Base-by-base conservation (phyloP, 2,888 invertebrate genomes). In the Campopleginae sp. region DNA sequence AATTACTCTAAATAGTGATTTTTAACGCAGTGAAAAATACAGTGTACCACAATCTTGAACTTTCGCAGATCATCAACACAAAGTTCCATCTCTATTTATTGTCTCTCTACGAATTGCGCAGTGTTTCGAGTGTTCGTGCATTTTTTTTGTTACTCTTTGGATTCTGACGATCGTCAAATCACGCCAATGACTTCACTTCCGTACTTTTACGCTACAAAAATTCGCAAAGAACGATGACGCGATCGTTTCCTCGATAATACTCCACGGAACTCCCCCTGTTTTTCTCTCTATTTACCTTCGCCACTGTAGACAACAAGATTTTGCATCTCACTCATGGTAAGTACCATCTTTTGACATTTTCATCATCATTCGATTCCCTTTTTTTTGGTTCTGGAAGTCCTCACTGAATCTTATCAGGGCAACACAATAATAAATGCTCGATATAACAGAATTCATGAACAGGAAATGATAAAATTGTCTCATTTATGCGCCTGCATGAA, bases 261-360 rank as follows among this genome's bases (percentile, higher is more conserved):
- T 63, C 38, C 27, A 63, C 46, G 33, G 5, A 51, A 58, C 17
- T 10, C 1, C 19, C 44, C n/a, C 14, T 23, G 23, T 68, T 63
- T 61, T 33, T 31, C 44, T 66, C 46, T 14, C 19, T 46, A 54
- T 66, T 63, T 72, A 51, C 58, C 19, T 51, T 44, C 31, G 33
- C 54, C 31, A 58, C 12, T 23, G 61, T 44, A 44, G 19, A 58
- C 44, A 68, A 51, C 42, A 63, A 68, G 44, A 70, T 27, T 63
- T 44, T 44, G 27, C 17, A 74, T 63, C 51, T 33, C 61, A 82
- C 82, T 74, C 76, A 85, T 85, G 85, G 85, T 76, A 46, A 85
- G 82, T 54, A 6, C 58, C 27, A 12, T 6, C 7, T 58, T 61
- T 23, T 58, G 17, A 42, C n/a, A 61, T 48, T n/a, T 10, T 48